These are phyloP conservation scores for Marisa cornuarietis DNA, from an alignment of 1,140 invertebrate species.

Conservation along the genomic window DNA sequence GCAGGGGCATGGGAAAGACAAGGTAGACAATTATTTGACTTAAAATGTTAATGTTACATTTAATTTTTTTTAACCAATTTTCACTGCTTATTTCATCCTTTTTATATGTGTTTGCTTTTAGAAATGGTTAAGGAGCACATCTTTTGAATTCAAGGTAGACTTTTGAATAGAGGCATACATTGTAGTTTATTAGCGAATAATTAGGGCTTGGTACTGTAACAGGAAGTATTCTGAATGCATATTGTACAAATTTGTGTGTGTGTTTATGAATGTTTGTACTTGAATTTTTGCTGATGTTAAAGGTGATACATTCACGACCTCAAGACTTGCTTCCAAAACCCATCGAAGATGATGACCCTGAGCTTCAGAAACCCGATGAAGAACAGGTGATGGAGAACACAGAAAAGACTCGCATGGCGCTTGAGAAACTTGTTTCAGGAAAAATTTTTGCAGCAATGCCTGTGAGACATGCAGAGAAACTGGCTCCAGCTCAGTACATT, in stretches of 20 bases:
- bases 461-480: slow-evolving; percentile 88
- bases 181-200: too few species aligned
- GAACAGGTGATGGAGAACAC: slow-evolving; percentile 80
- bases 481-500: slow-evolving; percentile 93
- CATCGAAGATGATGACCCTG: slow-evolving; percentile 88
- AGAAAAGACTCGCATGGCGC: slow-evolving; percentile 63
- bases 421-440: slow-evolving; percentile 62
- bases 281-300: slow-evolving; percentile 35
- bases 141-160: too few species aligned
- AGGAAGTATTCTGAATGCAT: background rate
- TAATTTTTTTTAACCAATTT: background rate
- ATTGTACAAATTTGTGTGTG: background rate
- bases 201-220: background rate
- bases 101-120: background rate
- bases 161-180: too few species aligned
- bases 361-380: slow-evolving; percentile 83
- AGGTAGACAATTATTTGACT: slow-evolving; percentile 69
- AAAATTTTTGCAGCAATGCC: slow-evolving; percentile 87
- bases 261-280: background rate
- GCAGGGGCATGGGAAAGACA: slow-evolving; percentile 95
- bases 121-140: background rate
- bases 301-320: slow-evolving; percentile 95
- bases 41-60: background rate
- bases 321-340: slow-evolving; percentile 93
- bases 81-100: background rate